These are phyloP conservation scores for Protophormia terraenovae DNA, from an alignment of 2,888 invertebrate species.

Conservation along the genomic window DNA sequence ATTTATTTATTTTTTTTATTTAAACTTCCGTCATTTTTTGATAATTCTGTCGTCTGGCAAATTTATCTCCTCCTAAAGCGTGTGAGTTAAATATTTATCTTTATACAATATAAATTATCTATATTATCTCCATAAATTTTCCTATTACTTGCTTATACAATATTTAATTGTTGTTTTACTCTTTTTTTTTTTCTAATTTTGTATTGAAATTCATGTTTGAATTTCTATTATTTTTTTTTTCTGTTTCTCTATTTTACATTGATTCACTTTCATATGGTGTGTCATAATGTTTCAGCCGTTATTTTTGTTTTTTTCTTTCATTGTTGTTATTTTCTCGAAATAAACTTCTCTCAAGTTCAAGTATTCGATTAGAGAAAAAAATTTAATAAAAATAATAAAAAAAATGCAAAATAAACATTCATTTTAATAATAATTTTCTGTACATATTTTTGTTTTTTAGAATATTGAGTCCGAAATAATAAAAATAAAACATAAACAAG, in stretches of 20 bases:
- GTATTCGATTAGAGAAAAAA: background rate
- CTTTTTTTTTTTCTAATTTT: background rate
- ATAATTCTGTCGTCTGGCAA: too few species aligned
- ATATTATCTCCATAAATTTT: background rate
- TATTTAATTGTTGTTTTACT: background rate
- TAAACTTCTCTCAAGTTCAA: constrained; percentile 58
- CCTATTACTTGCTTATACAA: background rate
- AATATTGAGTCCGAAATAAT: background rate
- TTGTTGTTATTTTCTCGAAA: background rate
- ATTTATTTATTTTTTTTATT: background rate
- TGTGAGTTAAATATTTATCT: background rate
- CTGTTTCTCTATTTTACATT: background rate
- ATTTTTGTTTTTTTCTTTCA: background rate
- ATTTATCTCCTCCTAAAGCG: too few species aligned
- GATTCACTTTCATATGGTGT: constrained; percentile 20
- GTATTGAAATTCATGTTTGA: too few species aligned
- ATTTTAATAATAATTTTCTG: constrained; percentile 8
- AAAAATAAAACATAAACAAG: constrained; percentile 2
- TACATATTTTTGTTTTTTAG: constrained; percentile 22
- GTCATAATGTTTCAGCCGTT: constrained; percentile 1
- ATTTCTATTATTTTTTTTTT: background rate
- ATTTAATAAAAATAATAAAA: too few species aligned
- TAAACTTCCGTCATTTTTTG: background rate
- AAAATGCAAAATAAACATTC: constrained; percentile 27
- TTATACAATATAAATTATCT: background rate